Evolutionary conservation across 2,113 vertebrate genomes (phyloP), one percentile per base, ranked within the genome.

Genomic region (Rissa tridactyla): DNA sequence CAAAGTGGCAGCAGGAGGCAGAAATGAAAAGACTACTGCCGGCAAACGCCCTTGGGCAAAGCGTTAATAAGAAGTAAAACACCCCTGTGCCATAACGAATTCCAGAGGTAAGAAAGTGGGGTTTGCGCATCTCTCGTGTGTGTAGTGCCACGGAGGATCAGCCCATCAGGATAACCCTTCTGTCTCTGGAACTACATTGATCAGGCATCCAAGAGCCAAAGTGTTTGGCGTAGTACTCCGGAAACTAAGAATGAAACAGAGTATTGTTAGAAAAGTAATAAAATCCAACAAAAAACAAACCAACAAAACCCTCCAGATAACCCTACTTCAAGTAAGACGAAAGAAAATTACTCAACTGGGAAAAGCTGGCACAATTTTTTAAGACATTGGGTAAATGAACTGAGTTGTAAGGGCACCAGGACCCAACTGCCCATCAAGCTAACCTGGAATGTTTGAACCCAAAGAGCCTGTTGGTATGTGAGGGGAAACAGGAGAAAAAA

Each of bases 1-100:
- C 93, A 94, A 79, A 96, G 94, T 55, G 75, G 47, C 96, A 94
- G 93, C 71, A 95, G 91, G 87, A 95, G 91, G 96, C 87, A 97
- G 84, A 91, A 94, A 92, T 82, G 91, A 94, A 96, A 88, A 86
- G 94, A 76, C 94, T 26, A 76, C 96, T 82, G 83, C 93, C 6
- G 10, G 90, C 91, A 95, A 46, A 61, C 95, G 77, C 96, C 94
- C 96, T 92, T 90, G 93, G 96, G 92, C 92, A 94, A 89, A 86
- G 54, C 32, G 40, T 94, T 96, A 95, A 80, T 54, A 95, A 94
- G 94, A 65, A 89, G 60, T 15, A n/a, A 85, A 96, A 88, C 84
- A 92, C 42, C 66, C 52, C n/a, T 42, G 62, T 32, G 79, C 75
- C 84, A 54, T 32, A 42, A 55, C 1, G 3, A 84, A 94, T 92